Evolutionary conservation across 2,113 vertebrate species (phyloP).

Genomic region (Ictidomys tridecemlineatus): DNA sequence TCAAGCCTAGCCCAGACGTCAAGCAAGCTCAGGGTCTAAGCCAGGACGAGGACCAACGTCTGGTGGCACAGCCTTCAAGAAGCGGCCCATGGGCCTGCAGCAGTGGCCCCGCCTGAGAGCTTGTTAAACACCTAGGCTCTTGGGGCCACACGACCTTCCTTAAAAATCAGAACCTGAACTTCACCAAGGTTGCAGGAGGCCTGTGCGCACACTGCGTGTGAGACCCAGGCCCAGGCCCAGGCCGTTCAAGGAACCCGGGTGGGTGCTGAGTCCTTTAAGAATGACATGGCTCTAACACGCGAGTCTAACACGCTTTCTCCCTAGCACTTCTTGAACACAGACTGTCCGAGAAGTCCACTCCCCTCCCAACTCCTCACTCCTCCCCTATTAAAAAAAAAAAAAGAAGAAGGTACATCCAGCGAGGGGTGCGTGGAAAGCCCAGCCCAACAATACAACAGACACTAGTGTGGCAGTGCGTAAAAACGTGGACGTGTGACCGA

Average conservation of each 20-base stretch:
- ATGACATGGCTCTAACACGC: too few species aligned
- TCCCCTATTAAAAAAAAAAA: too few species aligned
- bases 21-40: background rate
- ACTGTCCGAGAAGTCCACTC: background rate
- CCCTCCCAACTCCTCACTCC: background rate
- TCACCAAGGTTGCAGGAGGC: background rate
- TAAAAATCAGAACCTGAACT: background rate
- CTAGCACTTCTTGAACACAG: background rate
- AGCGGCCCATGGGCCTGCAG: background rate
- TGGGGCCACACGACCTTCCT: background rate
- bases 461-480: too few species aligned
- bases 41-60: background rate
- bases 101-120: rapidly evolving
- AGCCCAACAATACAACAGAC: too few species aligned
- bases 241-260: background rate
- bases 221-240: background rate
- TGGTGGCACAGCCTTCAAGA: too few species aligned
- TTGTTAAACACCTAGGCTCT: background rate
- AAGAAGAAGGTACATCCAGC: too few species aligned
- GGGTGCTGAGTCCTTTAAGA: background rate
- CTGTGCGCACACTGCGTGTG: rapidly evolving
- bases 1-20: background rate
- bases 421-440: background rate
- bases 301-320: background rate
- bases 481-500: too few species aligned